Evolutionary conservation across 2,888 invertebrate genomes (phyloP).

Genomic region (Sarcophaga subvicina): DNA sequence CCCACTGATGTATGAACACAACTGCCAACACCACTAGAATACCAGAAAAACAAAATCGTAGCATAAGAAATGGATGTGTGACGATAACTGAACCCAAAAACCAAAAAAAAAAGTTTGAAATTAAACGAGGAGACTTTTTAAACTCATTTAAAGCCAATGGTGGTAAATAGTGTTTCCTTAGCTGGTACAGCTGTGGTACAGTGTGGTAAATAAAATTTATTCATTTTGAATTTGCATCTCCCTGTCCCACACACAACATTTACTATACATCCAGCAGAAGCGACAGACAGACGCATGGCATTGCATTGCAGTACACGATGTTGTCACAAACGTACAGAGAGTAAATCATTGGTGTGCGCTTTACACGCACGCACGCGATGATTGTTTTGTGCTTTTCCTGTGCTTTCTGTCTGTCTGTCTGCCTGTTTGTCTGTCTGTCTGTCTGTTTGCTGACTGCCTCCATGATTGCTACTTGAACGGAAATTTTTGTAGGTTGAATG

Average conservation of each 20-base stretch:
- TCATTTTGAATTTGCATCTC: conserved; percentile 18
- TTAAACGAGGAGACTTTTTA: not conserved
- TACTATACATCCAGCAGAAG: not conserved
- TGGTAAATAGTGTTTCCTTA: conserved; percentile 48
- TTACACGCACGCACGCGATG: conserved; percentile 65
- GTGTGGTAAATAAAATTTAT: not conserved
- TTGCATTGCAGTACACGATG: not conserved
- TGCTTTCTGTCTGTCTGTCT: not conserved
- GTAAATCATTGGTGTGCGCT: conserved; percentile 67
- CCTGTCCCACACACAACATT: not conserved
- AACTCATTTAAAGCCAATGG: conserved; percentile 37
- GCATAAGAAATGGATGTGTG: not conserved
- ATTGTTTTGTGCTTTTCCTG: conserved; percentile 12
- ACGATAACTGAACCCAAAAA: not conserved
- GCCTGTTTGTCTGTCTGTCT: conserved; percentile 35
- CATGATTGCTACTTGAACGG: conserved; percentile 13
- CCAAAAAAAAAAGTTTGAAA: not conserved
- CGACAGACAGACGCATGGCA: conserved; percentile 14
- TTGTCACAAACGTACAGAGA: conserved; percentile 60
- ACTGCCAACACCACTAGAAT: conserved; percentile 52
- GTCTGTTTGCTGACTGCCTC: not conserved
- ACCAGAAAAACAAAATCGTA: not conserved
- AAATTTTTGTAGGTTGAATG: conserved; percentile 24
- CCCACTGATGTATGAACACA: conserved; percentile 69
- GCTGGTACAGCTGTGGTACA: not conserved